Percentiles rank a stretch among this genome's conserved stretches.
These are phyloP conservation scores for Rhamnusium bicolor DNA, from an alignment of 2,888 invertebrate species.

Conservation along the genomic window DNA sequence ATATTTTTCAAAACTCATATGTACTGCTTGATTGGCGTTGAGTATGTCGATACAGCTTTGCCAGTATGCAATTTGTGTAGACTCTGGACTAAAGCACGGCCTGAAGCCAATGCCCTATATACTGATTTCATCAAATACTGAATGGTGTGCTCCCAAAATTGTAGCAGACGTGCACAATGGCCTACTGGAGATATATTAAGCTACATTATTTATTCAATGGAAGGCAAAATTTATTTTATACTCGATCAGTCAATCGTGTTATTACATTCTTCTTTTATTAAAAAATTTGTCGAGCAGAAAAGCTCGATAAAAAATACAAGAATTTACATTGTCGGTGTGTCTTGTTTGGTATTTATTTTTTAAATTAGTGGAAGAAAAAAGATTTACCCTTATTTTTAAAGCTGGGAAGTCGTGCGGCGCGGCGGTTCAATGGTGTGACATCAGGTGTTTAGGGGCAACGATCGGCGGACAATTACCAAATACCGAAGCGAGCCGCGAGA, in stretches of 20 bases:
- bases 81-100: not conserved
- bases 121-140: not conserved
- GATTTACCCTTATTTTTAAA: too few relatives aligned
- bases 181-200: conserved; percentile 26
- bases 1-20: too few relatives aligned
- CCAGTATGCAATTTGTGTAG: not conserved
- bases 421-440: too few relatives aligned
- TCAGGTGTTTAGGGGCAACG: too few relatives aligned
- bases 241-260: conserved; percentile 26
- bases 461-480: too few relatives aligned
- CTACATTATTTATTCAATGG: conserved; percentile 27
- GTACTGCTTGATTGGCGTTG: not conserved
- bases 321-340: not conserved
- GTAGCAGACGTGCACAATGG: conserved; percentile 19
- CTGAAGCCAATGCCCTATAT: conserved; percentile 1
- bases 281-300: conserved; percentile 19
- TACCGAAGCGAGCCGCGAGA: too few relatives aligned
- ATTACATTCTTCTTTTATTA: conserved; percentile 32
- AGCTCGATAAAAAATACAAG: not conserved
- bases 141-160: conserved; percentile 15
- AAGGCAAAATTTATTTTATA: conserved; percentile 23
- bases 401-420: too few relatives aligned
- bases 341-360: not conserved
- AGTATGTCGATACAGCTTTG: too few relatives aligned
- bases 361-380: too few relatives aligned